Conservation (phyloP, 1,140 invertebrate species). For the Portunus trituberculatus region DNA sequence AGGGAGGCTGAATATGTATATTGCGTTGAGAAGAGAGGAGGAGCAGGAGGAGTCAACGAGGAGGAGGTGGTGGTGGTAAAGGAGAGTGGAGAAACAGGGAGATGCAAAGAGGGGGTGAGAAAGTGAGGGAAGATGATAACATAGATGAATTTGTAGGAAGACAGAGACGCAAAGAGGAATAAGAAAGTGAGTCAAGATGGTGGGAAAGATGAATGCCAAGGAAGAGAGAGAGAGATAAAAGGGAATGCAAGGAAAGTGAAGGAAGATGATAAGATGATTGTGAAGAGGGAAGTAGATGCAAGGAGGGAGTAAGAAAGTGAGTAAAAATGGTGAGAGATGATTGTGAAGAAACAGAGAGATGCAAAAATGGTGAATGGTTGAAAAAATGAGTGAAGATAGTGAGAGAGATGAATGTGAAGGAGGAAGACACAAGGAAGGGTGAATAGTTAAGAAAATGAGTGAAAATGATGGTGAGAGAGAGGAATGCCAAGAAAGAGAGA, state of each 20-base stretch:
- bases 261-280: background rate
- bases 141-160: background rate
- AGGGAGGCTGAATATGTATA: slow-evolving; percentile 53
- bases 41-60: background rate
- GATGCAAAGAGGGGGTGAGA: background rate
- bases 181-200: background rate
- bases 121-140: background rate
- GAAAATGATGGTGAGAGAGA: background rate
- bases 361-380: background rate
- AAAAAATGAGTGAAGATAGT: background rate
- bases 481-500: too few relatives aligned
- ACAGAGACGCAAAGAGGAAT: background rate
- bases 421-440: too few relatives aligned
- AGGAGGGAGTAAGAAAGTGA: background rate
- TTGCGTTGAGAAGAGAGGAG: background rate
- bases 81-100: background rate
- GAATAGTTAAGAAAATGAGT: background rate
- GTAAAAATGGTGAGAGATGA: background rate
- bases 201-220: background rate
- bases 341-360: background rate
- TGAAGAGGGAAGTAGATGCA: background rate
- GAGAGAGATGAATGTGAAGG: background rate
- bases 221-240: background rate
- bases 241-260: background rate
- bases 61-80: background rate